Percentiles rank a stretch among this genome's conserved stretches.
phyloP scores from a whole-genome alignment of 2,888 invertebrate genomes.

The Mylabris sibirica region DNA sequence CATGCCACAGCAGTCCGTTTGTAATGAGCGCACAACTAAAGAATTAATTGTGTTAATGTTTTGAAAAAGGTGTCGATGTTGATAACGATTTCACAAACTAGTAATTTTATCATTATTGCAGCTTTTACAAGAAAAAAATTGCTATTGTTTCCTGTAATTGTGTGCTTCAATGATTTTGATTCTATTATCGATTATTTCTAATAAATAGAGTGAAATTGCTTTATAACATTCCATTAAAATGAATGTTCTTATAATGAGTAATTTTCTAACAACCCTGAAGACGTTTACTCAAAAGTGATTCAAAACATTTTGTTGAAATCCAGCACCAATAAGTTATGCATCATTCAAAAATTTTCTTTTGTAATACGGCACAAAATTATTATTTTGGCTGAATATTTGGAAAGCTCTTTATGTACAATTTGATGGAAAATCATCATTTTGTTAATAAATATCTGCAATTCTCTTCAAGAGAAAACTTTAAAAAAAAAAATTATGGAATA shows the following conservation, averaged over 20 bases:
- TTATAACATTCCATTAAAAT: neutral
- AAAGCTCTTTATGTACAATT: too few relatives aligned
- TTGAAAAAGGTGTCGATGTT: too few relatives aligned
- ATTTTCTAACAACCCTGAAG: neutral
- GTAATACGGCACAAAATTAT: too few relatives aligned
- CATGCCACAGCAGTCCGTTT: too few relatives aligned
- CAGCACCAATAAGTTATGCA: neutral
- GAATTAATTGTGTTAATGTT: too few relatives aligned
- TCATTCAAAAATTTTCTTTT: neutral
- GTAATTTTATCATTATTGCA: neutral
- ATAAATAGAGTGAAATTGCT: neutral
- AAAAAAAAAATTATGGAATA: neutral
- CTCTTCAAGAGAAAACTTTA: neutral
- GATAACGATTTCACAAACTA: neutral
- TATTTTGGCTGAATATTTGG: too few relatives aligned
- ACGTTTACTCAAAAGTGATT: neutral
- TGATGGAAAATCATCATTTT: too few relatives aligned
- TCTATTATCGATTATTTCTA: conserved; percentile 3
- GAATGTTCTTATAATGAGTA: neutral
- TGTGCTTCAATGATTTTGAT: conserved; percentile 5
- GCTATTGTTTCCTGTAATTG: conserved; percentile 4
- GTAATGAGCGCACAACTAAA: too few relatives aligned
- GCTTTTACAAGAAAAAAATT: neutral
- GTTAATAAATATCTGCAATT: too few relatives aligned
- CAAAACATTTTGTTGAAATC: neutral